A percentile compares a stretch with the other conserved stretches of the same genome.
Conservation (phyloP, 2,797 vertebrate species). For the Sylvia borin region DNA sequence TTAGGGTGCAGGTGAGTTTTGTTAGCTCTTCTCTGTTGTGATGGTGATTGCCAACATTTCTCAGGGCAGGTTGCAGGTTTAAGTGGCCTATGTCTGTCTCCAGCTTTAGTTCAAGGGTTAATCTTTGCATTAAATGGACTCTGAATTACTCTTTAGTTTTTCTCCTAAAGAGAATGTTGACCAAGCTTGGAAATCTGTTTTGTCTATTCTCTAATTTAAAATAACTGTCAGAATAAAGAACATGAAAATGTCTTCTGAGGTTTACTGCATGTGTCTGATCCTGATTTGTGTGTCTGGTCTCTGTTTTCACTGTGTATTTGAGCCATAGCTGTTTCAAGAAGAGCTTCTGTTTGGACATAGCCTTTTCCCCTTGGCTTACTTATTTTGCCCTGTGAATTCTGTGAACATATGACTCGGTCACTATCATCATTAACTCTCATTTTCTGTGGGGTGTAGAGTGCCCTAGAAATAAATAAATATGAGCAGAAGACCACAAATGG, state of each 20-base stretch:
- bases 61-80: neutral
- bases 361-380: neutral
- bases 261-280: neutral
- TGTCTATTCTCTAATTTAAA: neutral
- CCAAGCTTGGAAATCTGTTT: neutral
- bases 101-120: neutral
- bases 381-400: neutral
- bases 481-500: neutral
- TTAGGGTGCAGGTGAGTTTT: neutral
- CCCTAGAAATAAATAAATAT: neutral
- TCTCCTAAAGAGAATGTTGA: neutral
- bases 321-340: neutral
- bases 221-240: neutral
- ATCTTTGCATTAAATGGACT: neutral
- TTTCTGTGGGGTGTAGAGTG: neutral
- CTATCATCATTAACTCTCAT: fast-evolving
- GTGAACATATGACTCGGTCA: neutral
- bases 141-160: neutral
- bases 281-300: neutral
- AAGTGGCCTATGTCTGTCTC: neutral
- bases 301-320: neutral
- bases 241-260: neutral
- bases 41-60: neutral
- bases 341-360: neutral
- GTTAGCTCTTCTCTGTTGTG: neutral